phyloP scores from a whole-genome alignment of 2,797 vertebrate genomes.

The Pempheris klunzingeri region DNA sequence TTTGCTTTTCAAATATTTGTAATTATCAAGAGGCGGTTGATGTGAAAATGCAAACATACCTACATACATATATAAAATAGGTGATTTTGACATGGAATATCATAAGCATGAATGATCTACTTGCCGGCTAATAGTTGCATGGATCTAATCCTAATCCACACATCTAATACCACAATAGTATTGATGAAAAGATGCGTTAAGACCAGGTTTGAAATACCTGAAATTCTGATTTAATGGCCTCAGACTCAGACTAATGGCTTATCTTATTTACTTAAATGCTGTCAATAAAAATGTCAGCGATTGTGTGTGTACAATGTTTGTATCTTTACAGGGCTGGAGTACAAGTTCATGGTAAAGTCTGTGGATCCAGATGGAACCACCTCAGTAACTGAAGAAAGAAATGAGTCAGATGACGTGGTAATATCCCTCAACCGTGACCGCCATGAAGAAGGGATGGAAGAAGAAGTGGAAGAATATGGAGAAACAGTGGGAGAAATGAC shows the following conservation, averaged over 20 bases:
- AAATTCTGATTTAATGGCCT: neutral
- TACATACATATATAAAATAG: neutral
- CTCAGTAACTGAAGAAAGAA: slow-evolving; percentile 13
- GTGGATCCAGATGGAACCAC: slow-evolving; percentile 76
- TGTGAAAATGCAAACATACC: too few relatives aligned
- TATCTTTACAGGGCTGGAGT: slow-evolving; percentile 76
- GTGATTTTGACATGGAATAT: neutral
- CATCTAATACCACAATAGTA: neutral
- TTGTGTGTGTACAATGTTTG: slow-evolving; percentile 3
- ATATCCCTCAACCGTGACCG: slow-evolving; percentile 18
- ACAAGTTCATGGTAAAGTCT: slow-evolving; percentile 76
- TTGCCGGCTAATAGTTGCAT: neutral
- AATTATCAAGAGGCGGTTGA: too few relatives aligned
- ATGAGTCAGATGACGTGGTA: slow-evolving; percentile 5
- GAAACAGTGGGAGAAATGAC: slow-evolving; percentile 6
- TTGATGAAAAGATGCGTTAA: neutral
- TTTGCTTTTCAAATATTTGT: neutral
- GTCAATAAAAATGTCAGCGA: too few relatives aligned
- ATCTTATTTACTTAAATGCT: neutral
- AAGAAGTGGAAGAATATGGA: slow-evolving; percentile 34
- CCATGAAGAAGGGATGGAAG: slow-evolving; percentile 32
- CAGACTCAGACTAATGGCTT: neutral
- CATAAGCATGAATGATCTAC: neutral
- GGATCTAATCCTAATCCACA: neutral
- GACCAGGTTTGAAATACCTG: neutral